phyloP scores from a whole-genome alignment of 2,888 invertebrate genomes.

The Hartigia nigra region DNA sequence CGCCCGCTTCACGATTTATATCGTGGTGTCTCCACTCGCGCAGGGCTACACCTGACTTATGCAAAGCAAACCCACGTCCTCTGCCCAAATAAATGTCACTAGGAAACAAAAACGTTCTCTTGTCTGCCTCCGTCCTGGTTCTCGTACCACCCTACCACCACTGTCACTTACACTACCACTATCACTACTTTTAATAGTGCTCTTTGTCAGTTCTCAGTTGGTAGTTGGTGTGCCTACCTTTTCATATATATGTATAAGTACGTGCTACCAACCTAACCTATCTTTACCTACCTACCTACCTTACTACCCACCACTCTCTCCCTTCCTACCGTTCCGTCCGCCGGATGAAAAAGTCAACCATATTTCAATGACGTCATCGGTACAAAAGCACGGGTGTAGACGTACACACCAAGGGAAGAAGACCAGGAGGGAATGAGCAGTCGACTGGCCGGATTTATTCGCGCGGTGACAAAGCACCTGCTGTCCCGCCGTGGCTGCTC shows the following conservation, averaged over 20 bases:
- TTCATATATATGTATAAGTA: neutral
- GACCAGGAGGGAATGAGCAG: conserved; percentile 42
- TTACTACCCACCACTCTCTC: conserved; percentile 20
- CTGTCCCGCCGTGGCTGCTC: conserved; percentile 53
- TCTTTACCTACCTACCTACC: neutral
- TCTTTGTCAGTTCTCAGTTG: conserved; percentile 11
- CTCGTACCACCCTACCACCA: conserved; percentile 32
- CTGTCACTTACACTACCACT: conserved; percentile 22
- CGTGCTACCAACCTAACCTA: neutral
- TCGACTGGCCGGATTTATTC: conserved; percentile 59
- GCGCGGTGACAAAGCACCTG: conserved; percentile 65
- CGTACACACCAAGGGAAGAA: conserved; percentile 61
- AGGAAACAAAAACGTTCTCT: conserved; percentile 59
- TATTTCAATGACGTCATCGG: conserved; percentile 57
- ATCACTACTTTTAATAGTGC: conserved; percentile 11
- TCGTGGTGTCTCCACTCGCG: conserved; percentile 53
- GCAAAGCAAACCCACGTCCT: conserved; percentile 57
- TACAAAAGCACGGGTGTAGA: conserved; percentile 56
- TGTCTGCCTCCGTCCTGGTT: conserved; percentile 35
- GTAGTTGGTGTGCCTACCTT: neutral
- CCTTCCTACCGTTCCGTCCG: conserved; percentile 17
- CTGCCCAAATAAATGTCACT: conserved; percentile 63
- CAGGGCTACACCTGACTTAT: conserved; percentile 60
- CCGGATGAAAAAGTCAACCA: conserved; percentile 37
- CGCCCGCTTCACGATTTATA: conserved; percentile 56